A percentile compares a stretch with the other conserved stretches of the same genome.
Conservation (phyloP, 2,113 vertebrate genomes). For the Saguinus imperator region DNA sequence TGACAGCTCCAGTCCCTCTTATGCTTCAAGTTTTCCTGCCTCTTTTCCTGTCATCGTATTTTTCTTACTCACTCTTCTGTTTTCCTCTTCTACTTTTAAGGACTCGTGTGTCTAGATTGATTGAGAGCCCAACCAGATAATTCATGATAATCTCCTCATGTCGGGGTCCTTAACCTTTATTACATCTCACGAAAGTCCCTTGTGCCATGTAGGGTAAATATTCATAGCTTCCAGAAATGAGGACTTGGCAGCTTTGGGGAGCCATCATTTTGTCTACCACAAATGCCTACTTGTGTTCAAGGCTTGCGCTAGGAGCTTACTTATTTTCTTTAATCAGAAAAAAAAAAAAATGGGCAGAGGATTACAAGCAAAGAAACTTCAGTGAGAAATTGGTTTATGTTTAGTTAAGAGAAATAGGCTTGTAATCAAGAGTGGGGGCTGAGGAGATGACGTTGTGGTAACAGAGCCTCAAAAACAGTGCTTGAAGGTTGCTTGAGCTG, state of each 20-base stretch:
- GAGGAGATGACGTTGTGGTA: neutral
- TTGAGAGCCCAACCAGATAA: neutral
- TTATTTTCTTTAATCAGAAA: constrained; percentile 2
- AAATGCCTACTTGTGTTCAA: neutral
- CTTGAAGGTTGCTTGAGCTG: neutral
- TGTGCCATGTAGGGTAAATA: neutral
- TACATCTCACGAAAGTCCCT: neutral
- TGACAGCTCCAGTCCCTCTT: neutral
- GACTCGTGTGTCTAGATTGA: neutral
- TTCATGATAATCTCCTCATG: neutral
- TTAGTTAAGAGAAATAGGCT: constrained; percentile 21
- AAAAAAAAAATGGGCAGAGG: constrained; percentile 10
- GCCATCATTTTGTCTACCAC: neutral
- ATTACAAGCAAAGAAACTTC: neutral
- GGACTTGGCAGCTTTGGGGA: neutral
- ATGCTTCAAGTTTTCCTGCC: neutral
- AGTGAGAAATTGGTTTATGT: neutral
- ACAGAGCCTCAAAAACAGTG: neutral
- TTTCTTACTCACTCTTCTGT: neutral
- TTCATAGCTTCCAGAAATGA: neutral
- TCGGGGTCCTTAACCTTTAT: neutral
- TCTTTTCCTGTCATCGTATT: neutral
- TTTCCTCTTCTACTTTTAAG: neutral
- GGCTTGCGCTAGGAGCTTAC: neutral
- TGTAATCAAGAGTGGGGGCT: neutral